A percentile compares a stretch with the other conserved stretches of the same genome.
Evolutionary conservation across 2,113 vertebrate genomes (phyloP).

Genomic region (Tamias sibiricus): DNA sequence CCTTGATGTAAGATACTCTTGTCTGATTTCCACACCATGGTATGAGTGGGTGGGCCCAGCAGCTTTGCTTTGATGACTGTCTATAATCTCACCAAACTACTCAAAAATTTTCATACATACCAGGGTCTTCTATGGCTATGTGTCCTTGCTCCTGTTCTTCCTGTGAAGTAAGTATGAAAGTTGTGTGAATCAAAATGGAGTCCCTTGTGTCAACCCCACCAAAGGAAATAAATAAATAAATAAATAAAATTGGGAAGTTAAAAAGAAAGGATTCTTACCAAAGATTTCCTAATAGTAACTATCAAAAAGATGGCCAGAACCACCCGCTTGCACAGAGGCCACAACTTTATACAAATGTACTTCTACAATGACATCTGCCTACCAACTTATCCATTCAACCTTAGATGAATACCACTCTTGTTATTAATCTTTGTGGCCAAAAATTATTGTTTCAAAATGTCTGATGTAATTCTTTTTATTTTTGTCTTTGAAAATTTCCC

Average conservation of each 20-base stretch:
- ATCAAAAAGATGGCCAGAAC: background rate
- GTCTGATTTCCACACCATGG: background rate
- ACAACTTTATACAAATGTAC: background rate
- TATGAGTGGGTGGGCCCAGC: background rate
- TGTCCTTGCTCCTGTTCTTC: background rate
- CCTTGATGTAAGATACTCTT: background rate
- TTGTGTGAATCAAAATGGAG: background rate
- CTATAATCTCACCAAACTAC: background rate
- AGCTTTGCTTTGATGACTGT: background rate
- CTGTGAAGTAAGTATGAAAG: background rate
- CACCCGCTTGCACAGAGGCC: background rate
- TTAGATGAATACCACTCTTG: background rate
- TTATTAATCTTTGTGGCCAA: background rate
- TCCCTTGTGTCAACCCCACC: background rate
- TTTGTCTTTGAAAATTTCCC: too few relatives aligned
- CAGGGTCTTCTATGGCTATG: background rate
- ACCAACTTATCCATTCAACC: background rate
- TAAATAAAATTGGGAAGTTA: background rate
- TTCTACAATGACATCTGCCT: background rate
- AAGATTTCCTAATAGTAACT: background rate
- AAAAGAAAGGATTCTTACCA: background rate
- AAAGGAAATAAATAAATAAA: background rate
- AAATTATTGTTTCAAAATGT: too few relatives aligned
- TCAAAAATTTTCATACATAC: background rate
- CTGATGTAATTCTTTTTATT: too few relatives aligned